Percentiles rank a stretch among this genome's conserved stretches.
These are phyloP conservation scores for Hippocampus abdominalis DNA, from an alignment of 2,113 vertebrate species.

Conservation along the genomic window DNA sequence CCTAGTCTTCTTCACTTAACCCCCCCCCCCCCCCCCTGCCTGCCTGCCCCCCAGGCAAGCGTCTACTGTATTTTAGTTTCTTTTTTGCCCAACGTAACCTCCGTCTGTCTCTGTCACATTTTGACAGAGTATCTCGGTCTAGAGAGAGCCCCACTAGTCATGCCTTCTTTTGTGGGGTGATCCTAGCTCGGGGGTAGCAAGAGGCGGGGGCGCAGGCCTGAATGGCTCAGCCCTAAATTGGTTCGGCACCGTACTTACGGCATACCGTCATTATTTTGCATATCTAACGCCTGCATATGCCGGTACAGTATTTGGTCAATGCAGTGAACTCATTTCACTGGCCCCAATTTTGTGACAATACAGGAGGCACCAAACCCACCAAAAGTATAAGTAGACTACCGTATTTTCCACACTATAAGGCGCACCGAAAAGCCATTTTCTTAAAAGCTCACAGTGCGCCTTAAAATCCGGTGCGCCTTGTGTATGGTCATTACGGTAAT, in stretches of 20 bases:
- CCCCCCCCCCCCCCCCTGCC: neutral
- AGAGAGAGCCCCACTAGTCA: conserved; percentile 34
- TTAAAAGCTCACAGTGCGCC: no score
- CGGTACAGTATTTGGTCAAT: neutral
- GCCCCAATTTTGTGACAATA: neutral
- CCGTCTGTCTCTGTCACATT: neutral
- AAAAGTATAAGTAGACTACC: no score
- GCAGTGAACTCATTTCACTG: neutral
- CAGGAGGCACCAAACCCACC: no score
- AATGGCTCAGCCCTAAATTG: conserved; percentile 1
- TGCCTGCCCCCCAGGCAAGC: no score
- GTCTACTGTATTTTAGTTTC: neutral
- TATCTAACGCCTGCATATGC: neutral
- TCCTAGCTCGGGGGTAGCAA: conserved; percentile 9
- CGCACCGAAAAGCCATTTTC: no score
- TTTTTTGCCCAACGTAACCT: neutral
- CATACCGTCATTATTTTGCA: neutral
- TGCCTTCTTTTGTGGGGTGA: conserved; percentile 30
- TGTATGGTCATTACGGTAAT: no score
- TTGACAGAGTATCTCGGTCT: conserved; percentile 10
- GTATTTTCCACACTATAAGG: no score
- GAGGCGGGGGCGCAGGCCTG: neutral
- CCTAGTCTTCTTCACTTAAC: neutral
- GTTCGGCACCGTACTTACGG: neutral
- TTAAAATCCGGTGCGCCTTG: no score